Evolutionary conservation across 2,797 vertebrate genomes (phyloP).

Genomic region (Ciconia nigra): DNA sequence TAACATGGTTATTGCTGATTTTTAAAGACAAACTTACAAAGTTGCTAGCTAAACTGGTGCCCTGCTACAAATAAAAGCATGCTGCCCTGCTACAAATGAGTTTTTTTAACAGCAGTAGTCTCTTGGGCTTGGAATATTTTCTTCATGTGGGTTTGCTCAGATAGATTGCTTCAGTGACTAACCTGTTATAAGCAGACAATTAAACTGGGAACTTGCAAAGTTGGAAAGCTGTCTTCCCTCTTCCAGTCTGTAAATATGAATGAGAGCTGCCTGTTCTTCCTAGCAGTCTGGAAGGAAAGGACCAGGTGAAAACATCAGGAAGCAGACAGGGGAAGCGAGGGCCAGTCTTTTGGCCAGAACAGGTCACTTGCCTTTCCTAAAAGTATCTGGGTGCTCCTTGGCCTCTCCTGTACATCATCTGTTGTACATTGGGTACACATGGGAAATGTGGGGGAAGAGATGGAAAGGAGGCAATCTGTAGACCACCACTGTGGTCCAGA

Average conservation of each 20-base stretch:
- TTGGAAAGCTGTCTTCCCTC: neutral
- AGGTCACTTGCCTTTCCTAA: neutral
- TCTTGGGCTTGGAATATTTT: neutral
- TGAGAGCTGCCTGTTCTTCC: neutral
- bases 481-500: neutral
- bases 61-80: neutral
- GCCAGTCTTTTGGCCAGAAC: neutral
- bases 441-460: no score
- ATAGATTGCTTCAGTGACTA: neutral
- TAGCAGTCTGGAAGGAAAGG: neutral
- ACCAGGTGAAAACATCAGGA: neutral
- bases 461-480: neutral
- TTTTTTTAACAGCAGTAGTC: neutral
- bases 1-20: neutral
- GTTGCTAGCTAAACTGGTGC: neutral
- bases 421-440: fast-evolving
- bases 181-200: neutral
- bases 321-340: neutral
- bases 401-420: neutral
- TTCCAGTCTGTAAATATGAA: neutral
- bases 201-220: neutral
- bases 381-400: neutral
- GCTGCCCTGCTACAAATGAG: neutral
- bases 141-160: neutral
- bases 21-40: neutral